phyloP scores from a whole-genome alignment of 2,797 vertebrate genomes.

The Muraenolepis orangiensis region DNA sequence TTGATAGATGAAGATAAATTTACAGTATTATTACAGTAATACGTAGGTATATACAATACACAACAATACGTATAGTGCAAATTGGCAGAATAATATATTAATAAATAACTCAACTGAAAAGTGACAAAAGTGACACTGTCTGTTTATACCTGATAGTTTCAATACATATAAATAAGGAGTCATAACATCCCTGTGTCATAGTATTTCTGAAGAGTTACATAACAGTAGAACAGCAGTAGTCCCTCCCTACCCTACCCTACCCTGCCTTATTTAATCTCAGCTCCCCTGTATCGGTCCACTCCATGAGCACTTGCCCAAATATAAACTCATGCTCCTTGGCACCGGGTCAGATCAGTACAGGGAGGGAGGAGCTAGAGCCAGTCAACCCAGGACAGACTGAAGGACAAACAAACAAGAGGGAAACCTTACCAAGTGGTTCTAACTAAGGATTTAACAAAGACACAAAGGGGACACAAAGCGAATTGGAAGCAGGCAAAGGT shows the following conservation, averaged over 20 bases:
- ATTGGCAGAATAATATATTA: too few species aligned
- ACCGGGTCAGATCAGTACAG: constrained; percentile 34
- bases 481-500: constrained; percentile 22
- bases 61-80: too few species aligned
- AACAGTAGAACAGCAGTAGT: background rate
- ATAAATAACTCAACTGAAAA: too few species aligned
- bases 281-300: constrained; percentile 16
- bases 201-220: background rate
- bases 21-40: too few species aligned
- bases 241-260: background rate
- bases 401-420: constrained; percentile 68
- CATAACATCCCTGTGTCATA: background rate
- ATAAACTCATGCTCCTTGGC: constrained; percentile 73
- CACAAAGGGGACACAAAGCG: constrained; percentile 16
- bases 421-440: constrained; percentile 15
- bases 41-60: too few species aligned
- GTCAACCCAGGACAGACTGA: constrained; percentile 69
- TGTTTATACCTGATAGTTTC: too few species aligned
- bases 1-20: too few species aligned
- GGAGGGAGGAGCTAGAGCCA: constrained; percentile 65
- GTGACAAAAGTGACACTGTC: too few species aligned
- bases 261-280: background rate
- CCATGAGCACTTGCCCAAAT: constrained; percentile 69
- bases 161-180: background rate
- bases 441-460: background rate